These are phyloP conservation scores for Plutella xylostella DNA, from an alignment of 2,888 invertebrate species.

Conservation along the genomic window DNA sequence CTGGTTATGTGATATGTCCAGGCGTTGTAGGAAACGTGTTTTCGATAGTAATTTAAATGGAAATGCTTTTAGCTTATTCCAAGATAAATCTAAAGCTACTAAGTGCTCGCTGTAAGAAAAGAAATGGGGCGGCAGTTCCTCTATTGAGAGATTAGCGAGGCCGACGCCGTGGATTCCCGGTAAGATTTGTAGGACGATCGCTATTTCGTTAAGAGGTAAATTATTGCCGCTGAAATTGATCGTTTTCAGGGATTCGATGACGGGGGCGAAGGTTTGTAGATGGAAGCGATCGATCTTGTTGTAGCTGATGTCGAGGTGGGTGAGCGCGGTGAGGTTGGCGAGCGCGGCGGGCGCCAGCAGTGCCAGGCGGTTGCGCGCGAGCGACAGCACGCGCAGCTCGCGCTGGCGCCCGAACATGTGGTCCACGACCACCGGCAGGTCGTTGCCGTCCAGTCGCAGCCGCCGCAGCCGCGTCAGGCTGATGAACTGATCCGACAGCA, in stretches of 20 bases:
- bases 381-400: constrained; percentile 65
- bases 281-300: constrained; percentile 80
- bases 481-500: constrained; percentile 78
- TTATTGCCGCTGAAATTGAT: constrained; percentile 80
- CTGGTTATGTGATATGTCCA: constrained; percentile 82
- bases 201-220: constrained; percentile 66
- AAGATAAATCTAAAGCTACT: constrained; percentile 77
- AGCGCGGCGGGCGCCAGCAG: constrained; percentile 81
- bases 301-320: constrained; percentile 79
- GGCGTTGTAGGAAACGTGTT: constrained; percentile 68
- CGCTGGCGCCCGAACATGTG: constrained; percentile 73
- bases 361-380: constrained; percentile 80
- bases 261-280: constrained; percentile 68
- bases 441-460: constrained; percentile 80
- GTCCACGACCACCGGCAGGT: constrained; percentile 80
- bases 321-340: constrained; percentile 75
- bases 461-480: constrained; percentile 74
- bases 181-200: constrained; percentile 67
- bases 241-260: constrained; percentile 72
- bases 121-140: constrained; percentile 67
- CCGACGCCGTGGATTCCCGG: constrained; percentile 69
- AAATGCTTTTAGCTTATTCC: constrained; percentile 74
- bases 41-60: constrained; percentile 67
- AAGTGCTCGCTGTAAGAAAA: constrained; percentile 72
- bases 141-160: constrained; percentile 70